phyloP scores from a whole-genome alignment of 2,113 vertebrate genomes.

The Rhombomys opimus region DNA sequence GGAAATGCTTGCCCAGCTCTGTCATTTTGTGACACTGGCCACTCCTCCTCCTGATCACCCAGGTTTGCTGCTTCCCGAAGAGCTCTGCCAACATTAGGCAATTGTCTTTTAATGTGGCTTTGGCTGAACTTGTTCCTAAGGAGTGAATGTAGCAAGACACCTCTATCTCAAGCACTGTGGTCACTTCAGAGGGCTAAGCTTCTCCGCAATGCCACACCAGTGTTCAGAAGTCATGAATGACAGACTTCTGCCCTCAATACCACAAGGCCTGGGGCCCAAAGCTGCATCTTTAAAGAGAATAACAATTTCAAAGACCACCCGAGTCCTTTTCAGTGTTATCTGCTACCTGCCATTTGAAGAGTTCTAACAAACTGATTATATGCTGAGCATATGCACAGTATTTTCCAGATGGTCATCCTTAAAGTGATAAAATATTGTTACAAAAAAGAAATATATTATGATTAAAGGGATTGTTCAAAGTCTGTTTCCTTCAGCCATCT shows the following conservation, averaged over 20 bases:
- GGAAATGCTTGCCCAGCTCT: conserved; percentile 48
- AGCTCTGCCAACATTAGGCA: conserved; percentile 51
- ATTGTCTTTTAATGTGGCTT: conserved; percentile 71
- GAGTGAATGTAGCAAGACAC: conserved; percentile 11
- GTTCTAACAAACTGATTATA: neutral
- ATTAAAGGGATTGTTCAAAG: neutral
- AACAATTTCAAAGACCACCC: neutral
- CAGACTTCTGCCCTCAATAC: neutral
- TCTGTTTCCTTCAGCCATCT: neutral
- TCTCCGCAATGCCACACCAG: neutral
- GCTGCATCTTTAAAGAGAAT: neutral
- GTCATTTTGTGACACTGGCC: conserved; percentile 54
- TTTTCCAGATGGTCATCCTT: neutral
- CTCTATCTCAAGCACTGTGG: neutral
- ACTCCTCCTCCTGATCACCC: neutral
- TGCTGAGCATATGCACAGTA: neutral
- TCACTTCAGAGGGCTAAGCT: conserved; percentile 36
- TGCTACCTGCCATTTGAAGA: neutral
- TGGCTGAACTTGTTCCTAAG: conserved; percentile 56
- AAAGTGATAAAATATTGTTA: conserved; percentile 32
- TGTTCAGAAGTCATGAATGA: neutral
- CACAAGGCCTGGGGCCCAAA: neutral
- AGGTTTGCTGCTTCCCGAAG: conserved; percentile 57
- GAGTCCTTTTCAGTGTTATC: neutral
- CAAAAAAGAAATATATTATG: conserved; percentile 22